A percentile compares a stretch with the other conserved stretches of the same genome.
Evolutionary conservation across 2,797 vertebrate species (phyloP).

Genomic region (Myripristis murdjan): DNA sequence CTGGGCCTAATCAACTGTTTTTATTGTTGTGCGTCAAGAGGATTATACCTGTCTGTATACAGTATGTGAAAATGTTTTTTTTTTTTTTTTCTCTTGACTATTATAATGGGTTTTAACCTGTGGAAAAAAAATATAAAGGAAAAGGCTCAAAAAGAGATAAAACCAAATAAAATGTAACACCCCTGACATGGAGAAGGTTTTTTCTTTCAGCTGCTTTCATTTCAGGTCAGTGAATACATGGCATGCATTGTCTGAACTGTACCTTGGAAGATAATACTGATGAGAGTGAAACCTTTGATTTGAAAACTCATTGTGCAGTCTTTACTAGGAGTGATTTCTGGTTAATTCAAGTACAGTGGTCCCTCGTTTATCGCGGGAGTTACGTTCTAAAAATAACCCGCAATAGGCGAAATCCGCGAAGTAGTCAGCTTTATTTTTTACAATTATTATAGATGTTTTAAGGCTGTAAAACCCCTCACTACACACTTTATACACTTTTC

Average conservation of each 20-base stretch:
- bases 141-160: constrained; percentile 76
- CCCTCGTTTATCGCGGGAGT: no score
- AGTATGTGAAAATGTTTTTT: constrained; percentile 80
- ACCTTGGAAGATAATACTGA: background rate
- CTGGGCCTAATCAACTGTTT: constrained; percentile 88
- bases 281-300: background rate
- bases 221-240: no score
- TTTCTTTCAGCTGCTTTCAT: background rate
- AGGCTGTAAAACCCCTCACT: no score
- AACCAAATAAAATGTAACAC: constrained; percentile 90
- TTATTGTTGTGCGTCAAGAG: constrained; percentile 71
- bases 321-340: no score
- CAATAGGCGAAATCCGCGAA: no score
- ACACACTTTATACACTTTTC: no score
- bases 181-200: constrained; percentile 45
- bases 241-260: no score
- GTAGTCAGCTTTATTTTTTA: no score
- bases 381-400: no score
- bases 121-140: constrained; percentile 76
- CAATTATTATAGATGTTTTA: no score
- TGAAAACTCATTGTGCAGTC: background rate
- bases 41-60: constrained; percentile 73
- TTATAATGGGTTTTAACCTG: constrained; percentile 87
- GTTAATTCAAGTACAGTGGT: background rate
- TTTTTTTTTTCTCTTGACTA: constrained; percentile 71